Conservation (phyloP, 2,888 invertebrate species). For the Orthosia gracilis region DNA sequence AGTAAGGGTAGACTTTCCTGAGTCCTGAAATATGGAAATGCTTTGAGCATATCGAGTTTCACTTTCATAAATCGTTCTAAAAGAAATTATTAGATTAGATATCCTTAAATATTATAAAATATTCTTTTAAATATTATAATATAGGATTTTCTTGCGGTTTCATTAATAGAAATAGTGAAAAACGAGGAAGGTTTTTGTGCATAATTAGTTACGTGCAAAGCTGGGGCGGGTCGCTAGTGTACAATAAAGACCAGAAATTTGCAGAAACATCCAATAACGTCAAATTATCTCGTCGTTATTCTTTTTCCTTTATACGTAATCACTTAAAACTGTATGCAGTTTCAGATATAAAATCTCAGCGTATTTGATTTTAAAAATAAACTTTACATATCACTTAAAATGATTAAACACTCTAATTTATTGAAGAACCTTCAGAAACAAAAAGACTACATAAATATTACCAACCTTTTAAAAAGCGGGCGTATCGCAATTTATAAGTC, state of each 20-base stretch:
- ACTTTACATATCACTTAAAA: conserved; percentile 19
- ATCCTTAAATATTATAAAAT: too few species aligned
- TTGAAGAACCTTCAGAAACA: conserved; percentile 10
- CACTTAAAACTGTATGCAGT: conserved; percentile 1
- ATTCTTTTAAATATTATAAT: too few species aligned
- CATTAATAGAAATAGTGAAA: too few species aligned
- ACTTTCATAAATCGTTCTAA: neutral
- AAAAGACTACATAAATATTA: conserved; percentile 31
- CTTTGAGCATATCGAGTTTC: conserved; percentile 17
- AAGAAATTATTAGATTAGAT: neutral
- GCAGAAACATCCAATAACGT: neutral
- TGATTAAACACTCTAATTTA: conserved; percentile 26
- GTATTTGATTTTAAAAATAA: conserved; percentile 9
- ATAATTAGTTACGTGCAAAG: too few species aligned
- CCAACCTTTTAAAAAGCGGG: conserved; percentile 37
- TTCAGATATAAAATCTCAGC: neutral
- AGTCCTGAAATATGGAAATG: conserved; percentile 92
- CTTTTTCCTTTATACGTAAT: neutral
- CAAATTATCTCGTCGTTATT: too few species aligned
- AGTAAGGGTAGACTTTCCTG: conserved; percentile 99
- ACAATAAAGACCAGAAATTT: neutral
- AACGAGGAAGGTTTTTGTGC: too few species aligned
- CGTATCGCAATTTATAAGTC: conserved; percentile 52
- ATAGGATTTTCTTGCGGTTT: too few species aligned
- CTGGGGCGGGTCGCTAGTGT: too few species aligned